phyloP scores from a whole-genome alignment of 2,113 vertebrate species.

The Phalacrocorax carbo region DNA sequence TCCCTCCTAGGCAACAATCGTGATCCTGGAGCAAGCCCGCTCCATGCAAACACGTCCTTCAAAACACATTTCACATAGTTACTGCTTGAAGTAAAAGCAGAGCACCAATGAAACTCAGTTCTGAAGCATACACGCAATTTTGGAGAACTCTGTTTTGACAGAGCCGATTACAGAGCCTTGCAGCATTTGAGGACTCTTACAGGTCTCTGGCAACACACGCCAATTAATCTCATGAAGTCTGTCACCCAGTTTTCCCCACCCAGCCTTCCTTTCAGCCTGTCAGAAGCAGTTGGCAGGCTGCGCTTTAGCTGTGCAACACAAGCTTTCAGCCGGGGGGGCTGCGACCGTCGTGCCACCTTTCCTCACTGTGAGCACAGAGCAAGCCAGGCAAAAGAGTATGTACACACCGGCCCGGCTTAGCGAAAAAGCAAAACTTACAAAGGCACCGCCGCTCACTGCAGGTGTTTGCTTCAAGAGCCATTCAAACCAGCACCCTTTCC shows the following conservation, averaged over 20 bases:
- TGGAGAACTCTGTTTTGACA: background rate
- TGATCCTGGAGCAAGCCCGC: background rate
- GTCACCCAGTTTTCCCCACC: background rate
- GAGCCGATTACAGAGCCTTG: background rate
- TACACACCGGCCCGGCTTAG: fast-evolving
- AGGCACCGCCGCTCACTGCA: no score
- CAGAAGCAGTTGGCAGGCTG: background rate
- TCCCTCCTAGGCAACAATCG: background rate
- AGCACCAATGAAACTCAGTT: fast-evolving
- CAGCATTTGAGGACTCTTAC: background rate
- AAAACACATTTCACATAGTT: fast-evolving
- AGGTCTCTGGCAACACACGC: background rate
- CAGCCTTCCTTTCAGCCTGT: background rate
- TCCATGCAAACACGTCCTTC: background rate
- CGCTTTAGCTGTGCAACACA: background rate
- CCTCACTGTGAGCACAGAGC: background rate
- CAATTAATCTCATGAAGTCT: background rate
- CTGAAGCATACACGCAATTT: fast-evolving
- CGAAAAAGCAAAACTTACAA: no score
- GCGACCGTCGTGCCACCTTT: background rate
- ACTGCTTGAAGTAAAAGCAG: background rate
- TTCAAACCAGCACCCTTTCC: background rate
- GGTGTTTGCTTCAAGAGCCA: background rate
- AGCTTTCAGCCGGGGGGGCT: background rate
- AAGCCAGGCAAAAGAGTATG: background rate